phyloP scores from a whole-genome alignment of 2,888 invertebrate genomes.

The Lasioglossum malachurum region DNA sequence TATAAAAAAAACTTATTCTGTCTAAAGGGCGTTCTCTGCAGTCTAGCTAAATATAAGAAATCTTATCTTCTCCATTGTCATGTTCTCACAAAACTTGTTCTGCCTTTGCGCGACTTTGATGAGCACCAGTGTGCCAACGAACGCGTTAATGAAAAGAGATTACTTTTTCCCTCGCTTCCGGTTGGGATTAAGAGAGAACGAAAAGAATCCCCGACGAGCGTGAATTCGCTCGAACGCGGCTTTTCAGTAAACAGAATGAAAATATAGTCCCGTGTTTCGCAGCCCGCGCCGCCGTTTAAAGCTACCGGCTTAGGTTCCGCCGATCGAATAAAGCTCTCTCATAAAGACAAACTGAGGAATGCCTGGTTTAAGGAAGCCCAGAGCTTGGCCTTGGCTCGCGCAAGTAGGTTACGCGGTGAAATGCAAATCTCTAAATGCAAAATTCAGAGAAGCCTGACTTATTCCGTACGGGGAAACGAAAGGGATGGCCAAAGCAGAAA shows the following conservation, averaged over 20 bases:
- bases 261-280: slow-evolving; percentile 29
- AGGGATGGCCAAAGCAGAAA: not conserved
- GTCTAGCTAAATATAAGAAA: too few relatives aligned
- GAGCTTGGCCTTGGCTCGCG: slow-evolving; percentile 29
- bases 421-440: slow-evolving; percentile 54
- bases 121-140: too few relatives aligned
- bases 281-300: slow-evolving; percentile 20
- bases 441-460: slow-evolving; percentile 31
- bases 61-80: too few relatives aligned
- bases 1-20: too few relatives aligned
- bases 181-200: not conserved
- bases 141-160: too few relatives aligned
- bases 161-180: not conserved
- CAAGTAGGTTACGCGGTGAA: slow-evolving; percentile 45
- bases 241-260: slow-evolving; percentile 27
- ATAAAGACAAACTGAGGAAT: slow-evolving; percentile 39
- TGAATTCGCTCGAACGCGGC: not conserved
- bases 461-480: slow-evolving; percentile 2
- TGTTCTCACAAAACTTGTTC: too few relatives aligned
- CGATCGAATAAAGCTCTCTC: slow-evolving; percentile 44
- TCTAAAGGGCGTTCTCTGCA: too few relatives aligned
- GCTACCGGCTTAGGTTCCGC: slow-evolving; percentile 25
- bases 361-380: slow-evolving; percentile 33
- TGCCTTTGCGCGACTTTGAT: too few relatives aligned
- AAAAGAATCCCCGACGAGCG: not conserved